phyloP scores from a whole-genome alignment of 2,113 vertebrate genomes.

The Petromus typicus region DNA sequence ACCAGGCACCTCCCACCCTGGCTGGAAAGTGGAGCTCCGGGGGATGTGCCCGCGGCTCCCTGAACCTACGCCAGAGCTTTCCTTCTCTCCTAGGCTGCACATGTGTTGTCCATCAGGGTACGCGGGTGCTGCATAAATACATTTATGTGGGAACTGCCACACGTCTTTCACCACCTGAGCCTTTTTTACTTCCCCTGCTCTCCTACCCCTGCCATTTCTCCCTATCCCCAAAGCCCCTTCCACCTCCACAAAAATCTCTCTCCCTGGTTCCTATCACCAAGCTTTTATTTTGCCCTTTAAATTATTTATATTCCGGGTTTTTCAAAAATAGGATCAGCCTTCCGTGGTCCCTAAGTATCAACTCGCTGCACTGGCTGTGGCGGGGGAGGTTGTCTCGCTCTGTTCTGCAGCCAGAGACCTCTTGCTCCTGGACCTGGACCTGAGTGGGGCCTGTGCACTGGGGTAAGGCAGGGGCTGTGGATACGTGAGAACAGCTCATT shows the following conservation, averaged over 20 bases:
- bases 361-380: background rate
- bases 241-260: background rate
- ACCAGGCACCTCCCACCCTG: background rate
- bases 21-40: background rate
- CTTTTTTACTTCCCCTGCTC: background rate
- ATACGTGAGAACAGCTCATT: background rate
- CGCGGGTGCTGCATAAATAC: background rate
- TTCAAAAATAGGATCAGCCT: background rate
- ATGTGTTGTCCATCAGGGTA: background rate
- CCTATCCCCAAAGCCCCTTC: background rate
- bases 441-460: rapidly evolving
- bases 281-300: background rate
- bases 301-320: background rate
- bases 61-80: background rate
- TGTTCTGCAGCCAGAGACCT: background rate
- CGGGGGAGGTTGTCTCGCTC: background rate
- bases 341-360: background rate
- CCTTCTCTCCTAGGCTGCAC: background rate
- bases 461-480: background rate
- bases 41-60: background rate
- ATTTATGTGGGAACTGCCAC: background rate
- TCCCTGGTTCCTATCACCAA: background rate
- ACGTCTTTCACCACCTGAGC: background rate
- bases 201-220: background rate
- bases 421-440: background rate